A percentile compares a stretch with the other conserved stretches of the same genome.
Evolutionary conservation across 2,113 vertebrate genomes (phyloP).

Genomic region (Vanacampus margaritifer): DNA sequence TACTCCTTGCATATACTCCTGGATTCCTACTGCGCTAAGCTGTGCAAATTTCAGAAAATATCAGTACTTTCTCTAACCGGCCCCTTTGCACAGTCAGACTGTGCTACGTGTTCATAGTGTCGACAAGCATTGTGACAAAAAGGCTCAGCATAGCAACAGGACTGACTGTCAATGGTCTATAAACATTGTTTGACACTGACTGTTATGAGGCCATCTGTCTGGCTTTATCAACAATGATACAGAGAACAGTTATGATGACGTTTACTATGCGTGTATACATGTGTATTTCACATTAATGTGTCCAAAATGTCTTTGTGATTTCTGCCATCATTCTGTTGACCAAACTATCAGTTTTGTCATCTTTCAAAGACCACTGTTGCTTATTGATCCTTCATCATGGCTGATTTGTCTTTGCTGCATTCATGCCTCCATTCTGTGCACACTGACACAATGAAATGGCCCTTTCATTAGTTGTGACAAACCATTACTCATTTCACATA

Average conservation of each 20-base stretch:
- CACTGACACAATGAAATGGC: conserved; percentile 25
- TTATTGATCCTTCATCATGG: conserved; percentile 26
- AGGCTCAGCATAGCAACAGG: conserved; percentile 8
- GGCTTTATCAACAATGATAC: conserved; percentile 15
- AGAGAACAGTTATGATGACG: neutral
- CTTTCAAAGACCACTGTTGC: conserved; percentile 2
- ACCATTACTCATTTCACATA: conserved; percentile 28
- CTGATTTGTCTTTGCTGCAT: conserved; percentile 21
- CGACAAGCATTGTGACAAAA: neutral
- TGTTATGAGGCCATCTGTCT: conserved; percentile 33
- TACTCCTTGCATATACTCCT: no score
- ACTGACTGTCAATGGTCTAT: conserved; percentile 21
- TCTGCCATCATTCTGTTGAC: conserved; percentile 15
- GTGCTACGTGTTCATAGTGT: neutral
- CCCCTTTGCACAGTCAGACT: no score
- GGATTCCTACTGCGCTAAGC: no score
- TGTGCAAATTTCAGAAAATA: no score
- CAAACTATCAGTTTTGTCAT: conserved; percentile 18
- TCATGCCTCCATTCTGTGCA: conserved; percentile 14
- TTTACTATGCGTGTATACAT: neutral
- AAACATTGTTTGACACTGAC: conserved; percentile 29
- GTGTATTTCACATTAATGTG: conserved; percentile 13
- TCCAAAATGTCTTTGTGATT: neutral
- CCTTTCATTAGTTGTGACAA: conserved; percentile 33
- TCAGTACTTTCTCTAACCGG: no score